Percentiles rank a stretch among this genome's conserved stretches.
phyloP scores from a whole-genome alignment of 2,797 vertebrate genomes.

The Diceros bicornis region DNA sequence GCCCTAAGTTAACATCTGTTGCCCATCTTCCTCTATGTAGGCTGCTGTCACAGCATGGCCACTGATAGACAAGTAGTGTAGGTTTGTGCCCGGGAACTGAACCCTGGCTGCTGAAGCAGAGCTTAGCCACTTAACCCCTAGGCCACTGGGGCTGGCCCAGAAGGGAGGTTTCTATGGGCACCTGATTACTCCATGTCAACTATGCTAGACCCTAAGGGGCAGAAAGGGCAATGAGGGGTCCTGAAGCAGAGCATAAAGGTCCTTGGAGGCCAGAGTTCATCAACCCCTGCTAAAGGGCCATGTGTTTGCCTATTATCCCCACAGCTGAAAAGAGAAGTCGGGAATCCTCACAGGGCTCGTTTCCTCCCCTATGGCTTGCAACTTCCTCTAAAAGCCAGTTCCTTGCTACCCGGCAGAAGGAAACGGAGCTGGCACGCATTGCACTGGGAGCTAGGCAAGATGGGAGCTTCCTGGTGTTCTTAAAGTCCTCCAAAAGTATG shows the following conservation, averaged over 20 bases:
- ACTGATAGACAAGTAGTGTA: too few species aligned
- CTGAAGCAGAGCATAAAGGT: background rate
- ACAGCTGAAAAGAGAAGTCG: background rate
- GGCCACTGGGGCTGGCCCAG: too few species aligned
- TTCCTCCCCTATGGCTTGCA: background rate
- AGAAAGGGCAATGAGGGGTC: background rate
- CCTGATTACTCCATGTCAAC: background rate
- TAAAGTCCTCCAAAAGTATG: background rate
- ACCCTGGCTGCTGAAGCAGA: too few species aligned
- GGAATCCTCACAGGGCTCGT: background rate
- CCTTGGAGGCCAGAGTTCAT: background rate
- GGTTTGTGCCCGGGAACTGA: too few species aligned
- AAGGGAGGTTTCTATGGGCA: background rate
- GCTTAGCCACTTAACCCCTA: too few species aligned
- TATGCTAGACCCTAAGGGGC: background rate
- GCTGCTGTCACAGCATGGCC: too few species aligned
- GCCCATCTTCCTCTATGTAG: too few species aligned
- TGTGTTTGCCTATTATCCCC: background rate
- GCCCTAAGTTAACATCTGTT: too few species aligned
- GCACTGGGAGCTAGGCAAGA: background rate
- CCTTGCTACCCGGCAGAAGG: background rate
- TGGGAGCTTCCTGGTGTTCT: background rate
- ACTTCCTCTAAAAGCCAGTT: background rate
- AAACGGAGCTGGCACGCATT: background rate
- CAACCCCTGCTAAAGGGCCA: background rate